A percentile compares a stretch with the other conserved stretches of the same genome.
These are phyloP conservation scores for Cryptus viduatorius DNA, from an alignment of 2,888 invertebrate genomes.

Conservation along the genomic window DNA sequence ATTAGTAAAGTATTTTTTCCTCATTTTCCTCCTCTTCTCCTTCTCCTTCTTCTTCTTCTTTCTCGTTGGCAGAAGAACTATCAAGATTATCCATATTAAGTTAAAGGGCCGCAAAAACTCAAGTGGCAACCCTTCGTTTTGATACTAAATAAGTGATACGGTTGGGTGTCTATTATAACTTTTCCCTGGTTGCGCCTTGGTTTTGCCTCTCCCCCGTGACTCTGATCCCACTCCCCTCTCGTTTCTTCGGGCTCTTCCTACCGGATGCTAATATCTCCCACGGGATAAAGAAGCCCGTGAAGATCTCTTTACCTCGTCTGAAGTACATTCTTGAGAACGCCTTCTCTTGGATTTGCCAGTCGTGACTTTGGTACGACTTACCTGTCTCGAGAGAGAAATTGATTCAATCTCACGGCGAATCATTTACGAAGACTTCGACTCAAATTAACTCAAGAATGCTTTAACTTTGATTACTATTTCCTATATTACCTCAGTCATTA, in stretches of 20 bases:
- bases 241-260: constrained; percentile 36
- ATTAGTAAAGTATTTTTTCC: constrained; percentile 28
- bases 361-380: constrained; percentile 36
- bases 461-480: neutral
- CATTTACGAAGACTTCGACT: neutral
- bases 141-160: constrained; percentile 59
- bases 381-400: constrained; percentile 43
- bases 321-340: constrained; percentile 47
- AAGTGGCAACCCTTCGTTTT: constrained; percentile 41
- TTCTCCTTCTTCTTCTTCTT: constrained; percentile 21
- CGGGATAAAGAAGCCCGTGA: constrained; percentile 55
- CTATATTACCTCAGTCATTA: neutral
- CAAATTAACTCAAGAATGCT: neutral
- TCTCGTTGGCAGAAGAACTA: constrained; percentile 26
- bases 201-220: constrained; percentile 44
- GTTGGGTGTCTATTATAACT: constrained; percentile 48
- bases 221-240: constrained; percentile 43
- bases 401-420: constrained; percentile 12
- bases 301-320: constrained; percentile 55
- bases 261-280: constrained; percentile 52
- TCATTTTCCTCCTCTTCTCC: neutral
- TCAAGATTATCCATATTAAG: constrained; percentile 56
- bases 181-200: constrained; percentile 44
- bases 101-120: constrained; percentile 52
- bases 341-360: constrained; percentile 8